Evolutionary conservation across 2,113 vertebrate species (phyloP).

Genomic region (Anseranas semipalmata): DNA sequence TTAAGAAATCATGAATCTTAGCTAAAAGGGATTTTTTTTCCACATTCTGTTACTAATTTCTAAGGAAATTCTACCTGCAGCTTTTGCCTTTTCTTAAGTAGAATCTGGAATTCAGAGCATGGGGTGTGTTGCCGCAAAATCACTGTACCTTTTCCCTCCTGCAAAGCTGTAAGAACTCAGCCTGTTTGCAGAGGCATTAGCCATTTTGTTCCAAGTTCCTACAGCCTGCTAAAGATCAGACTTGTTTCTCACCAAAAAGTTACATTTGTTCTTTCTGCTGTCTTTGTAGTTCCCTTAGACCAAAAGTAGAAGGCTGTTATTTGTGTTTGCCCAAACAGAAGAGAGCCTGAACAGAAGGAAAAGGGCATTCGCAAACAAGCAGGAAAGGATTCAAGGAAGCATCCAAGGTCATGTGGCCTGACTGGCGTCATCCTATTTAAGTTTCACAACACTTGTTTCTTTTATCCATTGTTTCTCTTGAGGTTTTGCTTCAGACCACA

Average conservation of each 20-base stretch:
- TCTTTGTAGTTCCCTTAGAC: not conserved
- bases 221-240: not conserved
- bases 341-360: not conserved
- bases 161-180: not conserved
- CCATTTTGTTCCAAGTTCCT: not conserved
- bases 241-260: not conserved
- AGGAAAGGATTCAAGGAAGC: not conserved
- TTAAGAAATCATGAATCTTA: not conserved
- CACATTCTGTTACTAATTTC: not conserved
- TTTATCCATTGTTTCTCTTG: not conserved
- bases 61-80: not conserved
- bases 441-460: not conserved
- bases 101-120: not conserved
- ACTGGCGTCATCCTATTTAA: not conserved
- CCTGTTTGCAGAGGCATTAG: not conserved
- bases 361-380: not conserved
- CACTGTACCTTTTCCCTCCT: not conserved
- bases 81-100: not conserved
- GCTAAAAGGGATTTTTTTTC: not conserved
- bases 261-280: not conserved
- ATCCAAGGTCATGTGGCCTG: not conserved
- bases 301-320: not conserved
- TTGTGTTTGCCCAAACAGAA: not conserved
- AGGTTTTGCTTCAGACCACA: not conserved
- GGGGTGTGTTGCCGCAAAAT: not conserved